Percentiles rank a stretch among this genome's conserved stretches.
These are phyloP conservation scores for Protomyctophum bolini DNA, from an alignment of 2,113 vertebrate species.

Conservation along the genomic window DNA sequence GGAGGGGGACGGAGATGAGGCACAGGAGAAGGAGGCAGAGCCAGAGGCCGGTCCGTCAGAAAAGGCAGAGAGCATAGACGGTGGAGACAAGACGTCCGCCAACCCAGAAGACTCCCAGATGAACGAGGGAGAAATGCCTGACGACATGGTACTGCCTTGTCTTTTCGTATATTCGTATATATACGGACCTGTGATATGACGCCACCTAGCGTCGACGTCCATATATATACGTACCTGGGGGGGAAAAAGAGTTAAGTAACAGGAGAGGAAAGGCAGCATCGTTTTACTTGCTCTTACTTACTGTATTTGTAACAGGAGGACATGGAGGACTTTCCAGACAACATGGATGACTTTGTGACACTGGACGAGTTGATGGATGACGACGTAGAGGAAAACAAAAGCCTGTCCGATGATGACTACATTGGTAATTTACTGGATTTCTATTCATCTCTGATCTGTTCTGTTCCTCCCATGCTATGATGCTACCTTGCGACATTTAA, in stretches of 20 bases:
- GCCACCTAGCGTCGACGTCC: too few relatives aligned
- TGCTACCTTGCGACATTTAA: too few relatives aligned
- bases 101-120: conserved; percentile 24
- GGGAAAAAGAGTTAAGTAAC: too few relatives aligned
- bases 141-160: conserved; percentile 30
- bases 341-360: conserved; percentile 95
- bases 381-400: conserved; percentile 83
- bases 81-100: neutral
- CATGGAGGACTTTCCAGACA: conserved; percentile 82
- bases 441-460: neutral
- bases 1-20: neutral
- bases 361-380: conserved; percentile 88
- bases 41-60: neutral
- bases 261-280: too few relatives aligned
- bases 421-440: conserved; percentile 28
- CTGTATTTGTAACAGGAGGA: conserved; percentile 26
- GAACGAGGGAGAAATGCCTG: conserved; percentile 30
- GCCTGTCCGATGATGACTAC: neutral
- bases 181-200: too few relatives aligned
- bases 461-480: too few relatives aligned
- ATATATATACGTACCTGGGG: too few relatives aligned
- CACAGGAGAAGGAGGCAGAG: conserved; percentile 35
- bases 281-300: neutral
- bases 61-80: neutral
- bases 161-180: too few relatives aligned